phyloP scores from a whole-genome alignment of 2,113 vertebrate species.

The Sphaerodactylus townsendi region DNA sequence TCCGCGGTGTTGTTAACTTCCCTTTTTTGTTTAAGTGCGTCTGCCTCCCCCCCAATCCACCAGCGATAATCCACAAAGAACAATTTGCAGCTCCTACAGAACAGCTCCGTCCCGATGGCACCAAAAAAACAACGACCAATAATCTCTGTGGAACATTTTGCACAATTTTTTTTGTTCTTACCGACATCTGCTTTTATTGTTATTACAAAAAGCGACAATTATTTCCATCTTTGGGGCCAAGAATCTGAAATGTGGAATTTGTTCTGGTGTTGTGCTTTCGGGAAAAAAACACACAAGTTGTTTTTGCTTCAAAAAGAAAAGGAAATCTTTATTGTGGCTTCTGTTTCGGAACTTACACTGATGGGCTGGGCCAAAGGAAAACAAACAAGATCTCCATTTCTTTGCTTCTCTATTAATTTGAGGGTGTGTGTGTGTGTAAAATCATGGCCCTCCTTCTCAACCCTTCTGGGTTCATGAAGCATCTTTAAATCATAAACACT shows the following conservation, averaged over 20 bases:
- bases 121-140: neutral
- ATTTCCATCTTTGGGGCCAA: neutral
- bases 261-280: neutral
- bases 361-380: no score
- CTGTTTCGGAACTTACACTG: neutral
- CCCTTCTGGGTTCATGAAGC: no score
- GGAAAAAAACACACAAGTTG: neutral
- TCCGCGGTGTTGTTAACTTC: neutral
- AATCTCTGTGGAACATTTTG: neutral
- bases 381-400: no score
- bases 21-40: neutral
- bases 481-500: no score
- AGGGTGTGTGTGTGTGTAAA: no score
- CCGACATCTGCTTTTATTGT: constrained; percentile 15
- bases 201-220: neutral
- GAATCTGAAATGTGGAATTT: neutral
- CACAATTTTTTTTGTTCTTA: neutral
- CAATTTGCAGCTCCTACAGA: neutral
- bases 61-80: neutral
- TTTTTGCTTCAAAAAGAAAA: neutral
- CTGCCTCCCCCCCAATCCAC: neutral
- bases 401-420: no score
- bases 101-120: neutral
- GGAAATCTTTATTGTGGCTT: neutral
- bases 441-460: no score